These are phyloP conservation scores for Hetaerina americana DNA, from an alignment of 1,140 invertebrate genomes.

Conservation along the genomic window DNA sequence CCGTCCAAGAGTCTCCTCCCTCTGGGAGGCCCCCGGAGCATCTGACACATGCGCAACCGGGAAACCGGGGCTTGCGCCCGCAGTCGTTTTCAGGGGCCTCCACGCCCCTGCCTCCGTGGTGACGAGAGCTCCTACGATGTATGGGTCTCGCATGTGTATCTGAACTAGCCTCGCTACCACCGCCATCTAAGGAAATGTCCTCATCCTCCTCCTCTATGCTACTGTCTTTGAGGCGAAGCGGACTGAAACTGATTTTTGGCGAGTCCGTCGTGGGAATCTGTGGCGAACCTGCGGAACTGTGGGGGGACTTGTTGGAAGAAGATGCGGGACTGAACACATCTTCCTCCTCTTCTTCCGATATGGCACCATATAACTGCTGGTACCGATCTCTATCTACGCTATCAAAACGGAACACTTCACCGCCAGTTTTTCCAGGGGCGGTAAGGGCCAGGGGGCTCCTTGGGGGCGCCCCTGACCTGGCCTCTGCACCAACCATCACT, in stretches of 20 bases:
- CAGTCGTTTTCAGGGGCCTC: conserved; percentile 24
- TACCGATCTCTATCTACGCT: conserved; percentile 31
- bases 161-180: conserved; percentile 5
- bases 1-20: not conserved
- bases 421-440: conserved; percentile 8
- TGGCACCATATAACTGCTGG: conserved; percentile 20
- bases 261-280: conserved; percentile 31
- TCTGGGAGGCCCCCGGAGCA: conserved; percentile 15
- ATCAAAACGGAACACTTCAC: conserved; percentile 39
- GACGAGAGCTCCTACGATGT: conserved; percentile 25
- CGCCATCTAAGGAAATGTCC: conserved; percentile 21
- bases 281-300: conserved; percentile 25
- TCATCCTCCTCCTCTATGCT: conserved; percentile 32
- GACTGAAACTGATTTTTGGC: conserved; percentile 41
- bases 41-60: conserved; percentile 28
- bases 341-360: conserved; percentile 33
- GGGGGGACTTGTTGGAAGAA: conserved; percentile 36
- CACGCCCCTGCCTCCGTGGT: conserved; percentile 14
- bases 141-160: conserved; percentile 19
- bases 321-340: conserved; percentile 41
- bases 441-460: conserved; percentile 3
- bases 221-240: conserved; percentile 38
- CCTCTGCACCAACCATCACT: conserved; percentile 1
- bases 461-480: not conserved
- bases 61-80: conserved; percentile 30